Evolutionary conservation across 2,113 vertebrate species (phyloP), one percentile per base, ranked within the genome.

Genomic region (Sorex araneus): DNA sequence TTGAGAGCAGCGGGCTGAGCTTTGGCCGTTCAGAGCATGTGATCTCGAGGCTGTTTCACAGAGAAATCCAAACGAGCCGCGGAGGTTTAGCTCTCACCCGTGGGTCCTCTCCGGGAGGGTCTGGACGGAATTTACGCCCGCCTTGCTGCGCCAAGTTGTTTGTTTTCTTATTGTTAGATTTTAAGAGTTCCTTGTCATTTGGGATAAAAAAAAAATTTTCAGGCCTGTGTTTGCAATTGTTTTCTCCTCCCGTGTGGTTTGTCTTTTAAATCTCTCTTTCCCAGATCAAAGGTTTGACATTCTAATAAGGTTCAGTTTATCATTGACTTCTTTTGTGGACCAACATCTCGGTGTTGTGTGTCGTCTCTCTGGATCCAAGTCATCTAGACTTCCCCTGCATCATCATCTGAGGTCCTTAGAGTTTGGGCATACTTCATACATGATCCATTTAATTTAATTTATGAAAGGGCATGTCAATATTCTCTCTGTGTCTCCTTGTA

Each of bases 41-140:
- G 47, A 50, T 50, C 10, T 50, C 47, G 11, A 12, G 47, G 47
- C 2, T 50, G 47, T 50, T 50, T 50, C 10, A 13, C 47, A 50
- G 57, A 60, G 57, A 19, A 16, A 19, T 54, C 54, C 54, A 60
- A 4, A 21, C 32, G 32, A 8, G 19, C 8, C 0, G 3, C 0
- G 6, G 3, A 19, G 1, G 2, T 25, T 3, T 5, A 7, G 11
- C 34, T 19, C 21, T 15, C 27, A 28, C 36, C 50, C 2, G 30
- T 4, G 2, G 27, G 10, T 82, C 34, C 3, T 13, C 15, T 6
- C 2, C 27, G 0, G 8, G 3, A n/a, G 8, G 40, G 2, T 25
- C n/a, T 81, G 43, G 47, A 11, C 13, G 50, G 76, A 28, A 32
- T 32, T 34, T 75, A 7, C 10, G n/a, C 36, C 36, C 28, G 16